A percentile compares a stretch with the other conserved stretches of the same genome.
Conservation (phyloP, 2,888 invertebrate species). For the Ormyrus rosae region DNA sequence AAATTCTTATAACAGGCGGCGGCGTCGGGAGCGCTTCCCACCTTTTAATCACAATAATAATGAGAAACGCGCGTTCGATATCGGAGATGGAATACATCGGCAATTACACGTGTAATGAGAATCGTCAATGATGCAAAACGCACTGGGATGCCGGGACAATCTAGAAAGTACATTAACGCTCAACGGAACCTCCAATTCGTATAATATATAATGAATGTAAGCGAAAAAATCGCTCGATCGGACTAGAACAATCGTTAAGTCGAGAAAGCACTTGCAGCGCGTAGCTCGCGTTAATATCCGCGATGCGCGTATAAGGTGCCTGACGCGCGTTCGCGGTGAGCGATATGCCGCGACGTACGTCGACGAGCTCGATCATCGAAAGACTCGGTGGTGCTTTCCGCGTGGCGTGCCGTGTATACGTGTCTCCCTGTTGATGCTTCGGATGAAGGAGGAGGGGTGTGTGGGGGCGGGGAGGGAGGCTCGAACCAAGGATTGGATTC, state of each 20-base stretch:
- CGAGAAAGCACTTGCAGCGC: slow-evolving; percentile 16
- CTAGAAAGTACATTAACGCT: not conserved
- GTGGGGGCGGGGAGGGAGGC: not conserved
- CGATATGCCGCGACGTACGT: too few species aligned
- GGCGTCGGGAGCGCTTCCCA: not conserved
- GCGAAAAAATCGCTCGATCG: not conserved
- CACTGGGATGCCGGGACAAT: not conserved
- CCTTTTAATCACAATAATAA: slow-evolving; percentile 49
- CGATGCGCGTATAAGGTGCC: not conserved
- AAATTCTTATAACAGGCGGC: slow-evolving; percentile 49
- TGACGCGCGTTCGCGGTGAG: not conserved
- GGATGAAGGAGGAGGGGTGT: not conserved
- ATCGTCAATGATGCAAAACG: not conserved
- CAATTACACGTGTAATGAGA: slow-evolving; percentile 17
- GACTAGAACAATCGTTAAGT: not conserved
- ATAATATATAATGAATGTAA: slow-evolving; percentile 9
- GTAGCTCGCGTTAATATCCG: not conserved
- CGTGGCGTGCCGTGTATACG: not conserved
- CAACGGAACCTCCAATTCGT: not conserved
- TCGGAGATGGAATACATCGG: slow-evolving; percentile 18
- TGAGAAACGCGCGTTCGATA: slow-evolving; percentile 33
- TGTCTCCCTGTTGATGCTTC: not conserved
- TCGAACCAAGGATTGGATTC: slow-evolving; percentile 13
- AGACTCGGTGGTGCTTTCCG: not conserved
- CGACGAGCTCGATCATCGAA: too few species aligned